phyloP scores from a whole-genome alignment of 2,797 vertebrate species.

The Cetoscarus ocellatus region DNA sequence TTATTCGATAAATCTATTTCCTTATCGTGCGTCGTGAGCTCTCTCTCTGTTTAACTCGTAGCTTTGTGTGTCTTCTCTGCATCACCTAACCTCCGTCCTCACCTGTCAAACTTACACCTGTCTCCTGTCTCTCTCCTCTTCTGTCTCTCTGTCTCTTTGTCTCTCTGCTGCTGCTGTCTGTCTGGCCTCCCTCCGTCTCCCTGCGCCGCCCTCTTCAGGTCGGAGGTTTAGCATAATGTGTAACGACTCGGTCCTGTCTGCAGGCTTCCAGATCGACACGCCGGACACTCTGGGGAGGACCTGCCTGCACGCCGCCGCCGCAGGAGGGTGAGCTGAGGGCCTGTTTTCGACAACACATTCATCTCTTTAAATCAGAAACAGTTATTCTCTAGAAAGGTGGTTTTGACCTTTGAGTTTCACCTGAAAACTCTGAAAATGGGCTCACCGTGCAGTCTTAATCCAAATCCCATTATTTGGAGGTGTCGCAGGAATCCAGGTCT shows the following conservation, averaged over 20 bases:
- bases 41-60: constrained; percentile 3
- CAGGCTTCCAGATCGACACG: constrained; percentile 99
- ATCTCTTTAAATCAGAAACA: too few relatives aligned
- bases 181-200: constrained; percentile 48
- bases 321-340: constrained; percentile 91
- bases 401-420: background rate
- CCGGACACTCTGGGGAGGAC: constrained; percentile 96
- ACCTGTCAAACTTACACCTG: constrained; percentile 56
- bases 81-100: constrained; percentile 29
- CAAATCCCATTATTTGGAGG: background rate
- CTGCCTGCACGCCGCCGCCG: constrained; percentile 96
- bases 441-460: background rate
- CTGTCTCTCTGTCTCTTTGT: background rate
- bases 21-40: background rate
- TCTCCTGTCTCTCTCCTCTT: constrained; percentile 10
- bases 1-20: background rate
- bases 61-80: constrained; percentile 17
- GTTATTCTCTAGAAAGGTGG: too few relatives aligned
- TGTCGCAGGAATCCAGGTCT: background rate
- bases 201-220: constrained; percentile 82
- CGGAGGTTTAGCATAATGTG: constrained; percentile 95
- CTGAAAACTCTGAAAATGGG: background rate
- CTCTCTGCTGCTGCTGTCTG: constrained; percentile 49
- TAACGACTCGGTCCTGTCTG: constrained; percentile 96
- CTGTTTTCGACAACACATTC: too few relatives aligned